These are phyloP conservation scores for Calonectris borealis DNA, from an alignment of 2,113 vertebrate species.

Conservation along the genomic window DNA sequence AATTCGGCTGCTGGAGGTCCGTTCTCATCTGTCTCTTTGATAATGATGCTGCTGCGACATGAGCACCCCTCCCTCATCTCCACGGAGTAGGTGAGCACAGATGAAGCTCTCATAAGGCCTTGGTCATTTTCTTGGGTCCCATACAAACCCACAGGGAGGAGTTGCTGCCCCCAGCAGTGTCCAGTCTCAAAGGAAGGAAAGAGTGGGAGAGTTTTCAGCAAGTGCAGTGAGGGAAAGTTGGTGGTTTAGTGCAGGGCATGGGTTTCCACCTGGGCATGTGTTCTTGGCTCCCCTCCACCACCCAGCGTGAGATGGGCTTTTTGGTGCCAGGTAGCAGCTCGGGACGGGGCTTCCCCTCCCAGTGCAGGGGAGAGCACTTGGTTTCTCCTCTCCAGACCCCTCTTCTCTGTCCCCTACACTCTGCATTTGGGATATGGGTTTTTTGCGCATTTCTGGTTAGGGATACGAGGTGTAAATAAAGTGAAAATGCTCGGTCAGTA, in stretches of 20 bases:
- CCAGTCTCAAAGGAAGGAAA: neutral
- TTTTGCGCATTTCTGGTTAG: neutral
- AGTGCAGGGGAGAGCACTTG: neutral
- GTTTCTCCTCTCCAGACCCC: neutral
- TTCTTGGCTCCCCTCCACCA: neutral
- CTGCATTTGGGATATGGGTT: neutral
- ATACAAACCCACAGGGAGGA: neutral
- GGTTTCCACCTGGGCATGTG: neutral
- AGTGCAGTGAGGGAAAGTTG: rapidly evolving
- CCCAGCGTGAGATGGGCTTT: neutral
- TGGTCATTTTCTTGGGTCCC: neutral
- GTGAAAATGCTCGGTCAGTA: neutral
- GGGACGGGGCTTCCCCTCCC: neutral
- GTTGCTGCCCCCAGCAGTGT: neutral
- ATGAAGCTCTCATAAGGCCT: neutral
- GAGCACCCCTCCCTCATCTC: neutral
- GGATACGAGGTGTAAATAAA: neutral
- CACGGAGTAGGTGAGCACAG: neutral
- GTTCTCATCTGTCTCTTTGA: neutral
- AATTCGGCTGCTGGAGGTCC: neutral
- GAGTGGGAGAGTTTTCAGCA: neutral
- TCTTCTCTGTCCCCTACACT: neutral
- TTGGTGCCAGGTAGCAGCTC: neutral
- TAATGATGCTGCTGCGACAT: neutral
- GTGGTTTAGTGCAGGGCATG: neutral